A percentile compares a stretch with the other conserved stretches of the same genome.
These are phyloP conservation scores for Cervus canadensis DNA, from an alignment of 2,113 vertebrate genomes.

Conservation along the genomic window DNA sequence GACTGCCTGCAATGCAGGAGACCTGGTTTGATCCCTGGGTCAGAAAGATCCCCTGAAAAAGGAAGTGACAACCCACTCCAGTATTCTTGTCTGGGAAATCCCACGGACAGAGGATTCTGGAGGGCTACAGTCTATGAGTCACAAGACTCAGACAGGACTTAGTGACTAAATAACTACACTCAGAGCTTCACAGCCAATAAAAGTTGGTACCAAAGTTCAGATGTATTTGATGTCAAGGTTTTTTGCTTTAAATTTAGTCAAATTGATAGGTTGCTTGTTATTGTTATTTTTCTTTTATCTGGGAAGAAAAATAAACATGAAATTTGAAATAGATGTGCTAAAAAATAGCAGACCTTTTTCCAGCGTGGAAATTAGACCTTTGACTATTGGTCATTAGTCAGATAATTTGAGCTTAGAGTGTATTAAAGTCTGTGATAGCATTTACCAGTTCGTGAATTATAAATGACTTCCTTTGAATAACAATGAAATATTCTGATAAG, in stretches of 20 bases:
- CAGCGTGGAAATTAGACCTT: neutral
- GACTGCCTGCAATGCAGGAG: neutral
- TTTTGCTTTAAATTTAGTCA: neutral
- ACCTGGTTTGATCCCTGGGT: neutral
- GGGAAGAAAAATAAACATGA: neutral
- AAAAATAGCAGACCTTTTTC: neutral
- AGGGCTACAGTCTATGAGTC: neutral
- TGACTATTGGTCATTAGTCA: neutral
- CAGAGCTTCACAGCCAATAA: neutral
- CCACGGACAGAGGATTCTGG: neutral
- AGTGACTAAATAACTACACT: neutral
- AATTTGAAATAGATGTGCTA: neutral
- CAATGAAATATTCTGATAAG: neutral
- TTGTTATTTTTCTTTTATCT: neutral
- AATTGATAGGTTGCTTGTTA: neutral
- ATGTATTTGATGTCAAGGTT: neutral
- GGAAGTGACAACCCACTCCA: neutral
- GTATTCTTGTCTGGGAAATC: neutral
- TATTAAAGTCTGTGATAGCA: neutral
- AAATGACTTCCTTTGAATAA: slow-evolving; percentile 8
- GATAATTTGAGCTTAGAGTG: neutral
- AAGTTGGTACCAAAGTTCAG: neutral
- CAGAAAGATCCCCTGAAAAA: neutral
- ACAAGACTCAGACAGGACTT: neutral
- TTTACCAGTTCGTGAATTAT: neutral